Evolutionary conservation across 2,888 invertebrate genomes (phyloP).

Genomic region (Danaus chrysippus): DNA sequence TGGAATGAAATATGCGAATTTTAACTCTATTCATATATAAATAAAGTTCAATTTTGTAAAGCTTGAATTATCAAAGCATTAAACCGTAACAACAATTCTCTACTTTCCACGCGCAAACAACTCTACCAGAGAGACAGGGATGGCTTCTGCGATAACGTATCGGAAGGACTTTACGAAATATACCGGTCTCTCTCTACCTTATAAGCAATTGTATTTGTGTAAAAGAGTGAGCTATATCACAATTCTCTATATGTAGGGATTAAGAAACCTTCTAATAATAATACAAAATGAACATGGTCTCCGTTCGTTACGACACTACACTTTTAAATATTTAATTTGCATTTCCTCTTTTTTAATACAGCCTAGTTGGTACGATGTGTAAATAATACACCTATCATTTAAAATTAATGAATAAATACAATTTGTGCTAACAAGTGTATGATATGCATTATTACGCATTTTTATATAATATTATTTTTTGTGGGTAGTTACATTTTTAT

Average conservation of each 20-base stretch:
- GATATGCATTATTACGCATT: slow-evolving; percentile 27
- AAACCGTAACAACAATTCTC: slow-evolving; percentile 57
- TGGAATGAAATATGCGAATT: slow-evolving; percentile 28
- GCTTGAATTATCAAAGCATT: slow-evolving; percentile 39
- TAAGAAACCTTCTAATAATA: slow-evolving; percentile 75
- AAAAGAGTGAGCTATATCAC: slow-evolving; percentile 42
- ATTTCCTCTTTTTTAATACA: slow-evolving; percentile 64
- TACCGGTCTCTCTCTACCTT: slow-evolving; percentile 45
- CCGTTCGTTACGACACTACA: slow-evolving; percentile 65
- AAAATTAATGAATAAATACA: slow-evolving; percentile 52
- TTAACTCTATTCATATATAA: background rate
- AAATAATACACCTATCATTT: slow-evolving; percentile 46
- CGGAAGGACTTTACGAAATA: slow-evolving; percentile 34
- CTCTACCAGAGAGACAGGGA: slow-evolving; percentile 57
- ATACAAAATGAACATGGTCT: slow-evolving; percentile 72
- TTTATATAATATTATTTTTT: too few relatives aligned
- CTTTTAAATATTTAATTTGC: slow-evolving; percentile 76
- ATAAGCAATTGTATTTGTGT: slow-evolving; percentile 40
- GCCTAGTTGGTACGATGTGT: slow-evolving; percentile 33
- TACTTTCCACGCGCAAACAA: slow-evolving; percentile 53
- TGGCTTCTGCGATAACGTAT: slow-evolving; percentile 41
- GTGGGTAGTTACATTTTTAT: too few relatives aligned
- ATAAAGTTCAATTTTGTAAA: slow-evolving; percentile 36
- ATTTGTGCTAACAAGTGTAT: slow-evolving; percentile 37
- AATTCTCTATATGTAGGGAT: slow-evolving; percentile 43